A percentile compares a stretch with the other conserved stretches of the same genome.
Conservation (phyloP, 1,140 invertebrate genomes). For the Maconellicoccus hirsutus region DNA sequence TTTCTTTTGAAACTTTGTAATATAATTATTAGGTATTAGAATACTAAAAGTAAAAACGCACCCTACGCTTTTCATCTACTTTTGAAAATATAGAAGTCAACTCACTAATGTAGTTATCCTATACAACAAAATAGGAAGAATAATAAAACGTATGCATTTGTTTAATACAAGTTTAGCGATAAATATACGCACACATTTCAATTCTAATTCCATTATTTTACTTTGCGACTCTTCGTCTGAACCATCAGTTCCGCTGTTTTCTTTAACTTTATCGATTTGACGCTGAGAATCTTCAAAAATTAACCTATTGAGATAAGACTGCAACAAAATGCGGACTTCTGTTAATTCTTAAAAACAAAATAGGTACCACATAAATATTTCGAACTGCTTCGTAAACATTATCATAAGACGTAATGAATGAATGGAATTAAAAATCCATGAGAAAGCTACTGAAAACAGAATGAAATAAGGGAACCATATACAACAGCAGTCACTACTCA, state of each 20-base stretch:
- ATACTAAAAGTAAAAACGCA: too few species aligned
- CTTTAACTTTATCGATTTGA: constrained; percentile 46
- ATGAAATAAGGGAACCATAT: too few species aligned
- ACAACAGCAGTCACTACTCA: too few species aligned
- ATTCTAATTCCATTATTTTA: constrained; percentile 57
- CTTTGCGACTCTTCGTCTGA: constrained; percentile 37
- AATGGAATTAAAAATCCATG: too few species aligned
- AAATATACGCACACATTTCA: constrained; percentile 47
- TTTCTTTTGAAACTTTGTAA: not conserved
- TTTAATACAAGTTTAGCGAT: too few species aligned
- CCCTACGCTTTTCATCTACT: constrained; percentile 70
- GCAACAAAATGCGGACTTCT: constrained; percentile 37
- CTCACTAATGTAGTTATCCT: constrained; percentile 37
- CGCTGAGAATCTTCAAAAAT: constrained; percentile 71
- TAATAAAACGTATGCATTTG: not conserved
- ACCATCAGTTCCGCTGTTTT: constrained; percentile 38
- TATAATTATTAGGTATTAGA: too few species aligned
- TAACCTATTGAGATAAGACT: constrained; percentile 78
- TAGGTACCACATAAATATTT: too few species aligned
- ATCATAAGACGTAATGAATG: too few species aligned
- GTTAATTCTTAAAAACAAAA: too few species aligned
- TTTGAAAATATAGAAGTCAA: constrained; percentile 86
- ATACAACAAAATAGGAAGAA: constrained; percentile 28
- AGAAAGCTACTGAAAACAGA: too few species aligned
- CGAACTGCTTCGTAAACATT: too few species aligned